These are phyloP conservation scores for Dendrolimus kikuchii DNA, from an alignment of 1,140 invertebrate genomes.

Conservation along the genomic window DNA sequence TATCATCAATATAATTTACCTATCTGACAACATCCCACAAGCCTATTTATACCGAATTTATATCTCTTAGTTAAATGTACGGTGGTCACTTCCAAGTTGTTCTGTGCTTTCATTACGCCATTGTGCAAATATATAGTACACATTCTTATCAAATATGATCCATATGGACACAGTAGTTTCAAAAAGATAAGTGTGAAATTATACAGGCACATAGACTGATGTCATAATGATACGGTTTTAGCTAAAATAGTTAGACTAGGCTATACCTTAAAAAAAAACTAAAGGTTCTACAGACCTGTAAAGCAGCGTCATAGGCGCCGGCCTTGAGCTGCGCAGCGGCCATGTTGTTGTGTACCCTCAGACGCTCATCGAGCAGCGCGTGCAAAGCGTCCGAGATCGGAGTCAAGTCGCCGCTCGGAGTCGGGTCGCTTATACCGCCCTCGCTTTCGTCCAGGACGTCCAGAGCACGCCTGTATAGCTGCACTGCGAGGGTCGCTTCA, in stretches of 20 bases:
- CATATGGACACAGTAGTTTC: too few relatives aligned
- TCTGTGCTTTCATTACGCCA: too few relatives aligned
- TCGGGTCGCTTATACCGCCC: conserved; percentile 68
- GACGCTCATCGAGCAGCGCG: conserved; percentile 80
- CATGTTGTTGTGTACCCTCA: conserved; percentile 92
- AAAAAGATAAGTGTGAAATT: neutral
- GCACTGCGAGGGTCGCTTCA: conserved; percentile 84
- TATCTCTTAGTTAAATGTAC: too few relatives aligned
- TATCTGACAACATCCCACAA: too few relatives aligned
- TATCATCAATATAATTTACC: too few relatives aligned
- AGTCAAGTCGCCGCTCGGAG: conserved; percentile 34
- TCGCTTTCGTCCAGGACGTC: conserved; percentile 84
- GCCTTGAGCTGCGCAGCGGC: conserved; percentile 91
- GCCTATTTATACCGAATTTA: too few relatives aligned
- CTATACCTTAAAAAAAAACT: too few relatives aligned
- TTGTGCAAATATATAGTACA: too few relatives aligned
- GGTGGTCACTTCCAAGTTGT: too few relatives aligned
- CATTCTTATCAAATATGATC: neutral
- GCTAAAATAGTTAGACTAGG: too few relatives aligned
- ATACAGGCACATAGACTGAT: too few relatives aligned
- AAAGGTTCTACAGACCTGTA: conserved; percentile 53
- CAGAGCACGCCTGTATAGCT: conserved; percentile 87
- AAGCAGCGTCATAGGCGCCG: conserved; percentile 85
- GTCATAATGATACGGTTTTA: too few relatives aligned
- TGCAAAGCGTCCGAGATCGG: conserved; percentile 34